Base-by-base conservation (phyloP, 2,888 invertebrate species). In the Ectemnius continuus region DNA sequence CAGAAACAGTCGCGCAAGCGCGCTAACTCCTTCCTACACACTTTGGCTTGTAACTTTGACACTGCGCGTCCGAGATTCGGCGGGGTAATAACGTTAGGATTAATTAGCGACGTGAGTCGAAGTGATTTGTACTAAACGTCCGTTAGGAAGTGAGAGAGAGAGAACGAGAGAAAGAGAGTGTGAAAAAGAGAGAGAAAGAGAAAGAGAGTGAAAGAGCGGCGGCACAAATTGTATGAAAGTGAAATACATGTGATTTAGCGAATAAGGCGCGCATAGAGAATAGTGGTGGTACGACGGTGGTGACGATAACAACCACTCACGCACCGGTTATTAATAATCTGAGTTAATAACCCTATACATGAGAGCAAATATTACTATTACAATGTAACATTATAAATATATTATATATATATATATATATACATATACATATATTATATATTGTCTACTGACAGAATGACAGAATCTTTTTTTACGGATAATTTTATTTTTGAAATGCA, bases 401-500 rank as follows among this genome's bases (percentile, higher is more conserved):
- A 70, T n/a, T 67, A 67, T 61, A 76, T 66, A 70, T 67, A 68
- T 72, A 76, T 67, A 66, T 80, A 80, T 85, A 85, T 84, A 67
- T 70, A 77, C 74, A 74, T 75, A 77, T 78, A 73, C 74, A 69
- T 74, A 69, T 76, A 79, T 83, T 36, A 81, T 86, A 84, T 88
- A 87, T 85, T 84, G 82, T 86, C 85, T 87, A 86, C 83, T 85
- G 84, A 88, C 81, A 61, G 85, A 82, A 87, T 81, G 85, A 86
- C 88, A 84, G 88, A 88, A 88, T 87, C 88, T 90, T 91, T 91
- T 90, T 91, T 88, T 90, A 90, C 90, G 88, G 89, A 90, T 90
- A 88, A 90, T 90, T 90, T 90, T 91, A 91, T 91, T 91, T 91
- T 91, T 88, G 87, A 90, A 89, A 90, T 87, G 88, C 84, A 81